A percentile compares a stretch with the other conserved stretches of the same genome.
These are phyloP conservation scores for Thalassoma bifasciatum DNA, from an alignment of 2,113 vertebrate genomes.

Conservation along the genomic window DNA sequence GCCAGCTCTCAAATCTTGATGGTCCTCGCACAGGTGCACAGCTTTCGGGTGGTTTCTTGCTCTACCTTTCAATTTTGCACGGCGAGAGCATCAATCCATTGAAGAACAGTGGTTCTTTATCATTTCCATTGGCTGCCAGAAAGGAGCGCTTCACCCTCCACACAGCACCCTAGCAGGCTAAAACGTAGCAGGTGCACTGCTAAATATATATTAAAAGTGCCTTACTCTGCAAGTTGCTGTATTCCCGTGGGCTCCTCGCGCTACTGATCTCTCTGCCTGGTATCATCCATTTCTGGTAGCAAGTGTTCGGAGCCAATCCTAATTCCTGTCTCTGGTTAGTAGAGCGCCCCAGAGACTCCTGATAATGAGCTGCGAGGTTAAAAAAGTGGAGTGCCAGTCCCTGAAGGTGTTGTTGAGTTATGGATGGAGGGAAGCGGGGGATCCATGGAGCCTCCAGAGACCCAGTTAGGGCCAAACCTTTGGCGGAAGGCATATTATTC, in stretches of 20 bases:
- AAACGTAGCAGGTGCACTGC: slow-evolving; percentile 81
- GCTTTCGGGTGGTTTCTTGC: slow-evolving; percentile 23
- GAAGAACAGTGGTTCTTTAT: slow-evolving; percentile 66
- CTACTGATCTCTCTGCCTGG: slow-evolving; percentile 80
- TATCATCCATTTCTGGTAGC: slow-evolving; percentile 84
- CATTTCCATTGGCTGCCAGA: slow-evolving; percentile 65
- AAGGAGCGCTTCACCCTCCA: slow-evolving; percentile 53
- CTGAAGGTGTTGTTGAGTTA: slow-evolving; percentile 86
- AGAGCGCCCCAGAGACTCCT: slow-evolving; percentile 82
- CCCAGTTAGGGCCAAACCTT: slow-evolving; percentile 77
- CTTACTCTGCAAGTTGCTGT: slow-evolving; percentile 80
- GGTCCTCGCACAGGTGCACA: slow-evolving; percentile 55
- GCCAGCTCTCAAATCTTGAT: slow-evolving; percentile 22
- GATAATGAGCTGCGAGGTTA: slow-evolving; percentile 91
- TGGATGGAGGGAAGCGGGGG: slow-evolving; percentile 65
- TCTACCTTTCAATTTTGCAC: slow-evolving; percentile 31
- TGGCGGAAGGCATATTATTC: slow-evolving; percentile 72
- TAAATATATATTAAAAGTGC: slow-evolving; percentile 84
- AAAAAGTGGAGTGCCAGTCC: slow-evolving; percentile 87
- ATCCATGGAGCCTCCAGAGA: slow-evolving; percentile 70
- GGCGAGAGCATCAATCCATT: slow-evolving; percentile 39
- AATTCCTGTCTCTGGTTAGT: slow-evolving; percentile 92
- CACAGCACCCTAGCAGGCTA: slow-evolving; percentile 61
- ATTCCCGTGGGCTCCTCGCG: slow-evolving; percentile 71
- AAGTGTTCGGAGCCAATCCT: slow-evolving; percentile 82